Evolutionary conservation across 2,888 invertebrate genomes (phyloP).

Genomic region (Opisthograptis luteolata): DNA sequence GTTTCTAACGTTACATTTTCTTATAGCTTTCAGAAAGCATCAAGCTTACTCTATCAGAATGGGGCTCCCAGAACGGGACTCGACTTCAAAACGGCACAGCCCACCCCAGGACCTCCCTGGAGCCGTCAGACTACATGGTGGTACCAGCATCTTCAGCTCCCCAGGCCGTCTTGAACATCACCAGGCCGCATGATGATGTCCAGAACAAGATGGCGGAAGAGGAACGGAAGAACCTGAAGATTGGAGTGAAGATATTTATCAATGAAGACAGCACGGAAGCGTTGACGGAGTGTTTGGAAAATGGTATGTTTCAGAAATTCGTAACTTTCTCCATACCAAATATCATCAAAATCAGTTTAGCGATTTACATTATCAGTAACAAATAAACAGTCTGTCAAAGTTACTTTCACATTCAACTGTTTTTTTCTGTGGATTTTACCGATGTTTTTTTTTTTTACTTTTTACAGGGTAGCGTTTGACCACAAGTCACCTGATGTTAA

Average conservation of each 20-base stretch:
- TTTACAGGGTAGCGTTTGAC: too few relatives aligned
- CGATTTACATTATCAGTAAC: too few relatives aligned
- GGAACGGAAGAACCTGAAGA: slow-evolving; percentile 90
- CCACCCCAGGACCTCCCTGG: slow-evolving; percentile 46
- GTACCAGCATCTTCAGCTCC: slow-evolving; percentile 38
- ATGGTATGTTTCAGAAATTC: slow-evolving; percentile 77
- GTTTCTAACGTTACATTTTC: too few relatives aligned
- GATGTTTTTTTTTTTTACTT: too few relatives aligned
- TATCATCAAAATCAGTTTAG: too few relatives aligned
- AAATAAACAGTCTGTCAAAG: too few relatives aligned
- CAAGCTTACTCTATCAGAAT: slow-evolving; percentile 76
- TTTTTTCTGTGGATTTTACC: too few relatives aligned
- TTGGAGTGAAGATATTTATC: slow-evolving; percentile 94
- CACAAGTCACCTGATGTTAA: too few relatives aligned
- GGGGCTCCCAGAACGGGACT: slow-evolving; percentile 62
- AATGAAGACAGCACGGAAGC: slow-evolving; percentile 87
- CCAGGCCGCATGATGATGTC: slow-evolving; percentile 86
- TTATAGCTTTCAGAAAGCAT: slow-evolving; percentile 81
- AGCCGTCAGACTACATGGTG: slow-evolving; percentile 66
- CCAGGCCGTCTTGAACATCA: slow-evolving; percentile 79
- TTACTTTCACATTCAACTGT: too few relatives aligned
- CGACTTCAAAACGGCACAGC: slow-evolving; percentile 61
- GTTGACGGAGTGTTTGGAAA: slow-evolving; percentile 89
- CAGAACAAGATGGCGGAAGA: slow-evolving; percentile 87
- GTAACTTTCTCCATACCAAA: too few relatives aligned